Base-by-base conservation (phyloP, 1,140 invertebrate genomes). In the Scylla paramamosain region DNA sequence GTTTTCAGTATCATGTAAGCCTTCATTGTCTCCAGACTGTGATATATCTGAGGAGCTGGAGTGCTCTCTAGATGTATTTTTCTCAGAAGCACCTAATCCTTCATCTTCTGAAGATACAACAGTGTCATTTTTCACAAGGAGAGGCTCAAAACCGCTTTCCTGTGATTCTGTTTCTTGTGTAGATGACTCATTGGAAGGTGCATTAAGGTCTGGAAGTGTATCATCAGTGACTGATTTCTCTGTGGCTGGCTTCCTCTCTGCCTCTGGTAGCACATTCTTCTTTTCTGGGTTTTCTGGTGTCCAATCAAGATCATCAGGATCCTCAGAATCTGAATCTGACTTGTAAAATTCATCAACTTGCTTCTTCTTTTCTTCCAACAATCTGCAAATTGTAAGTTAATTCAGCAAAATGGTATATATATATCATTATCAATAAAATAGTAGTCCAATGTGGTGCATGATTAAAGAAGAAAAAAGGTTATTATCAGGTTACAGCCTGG, bases 341-440 rank as follows among this genome's bases (percentile, higher is more conserved):
- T 97, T 97, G 96, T 97, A 98, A 96, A 98, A 97, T 96, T 97
- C 97, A 96, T 97, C 97, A 88, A 97, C 97, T 97, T 97, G 97
- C 96, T 97, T 98, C 96, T 98, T 97, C 95, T 97, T 97, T 96
- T 97, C 96, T 96, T 97, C 97, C 59, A 96, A 39, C 28, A 86
- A 39, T 25, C 94, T 95, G 52, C 16, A n/a, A n/a, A 89, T 45
- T 29, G 83, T 92, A 97, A 96, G 95, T 97, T 96, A 96, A 97
- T 97, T 8, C 97, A 97, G 4, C n/a, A 39, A 45, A n/a, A 77
- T 45, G 46, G 7, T 28, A 31, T 12, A 29, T 20, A 16, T 77
- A 77, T 59, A 14, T 6, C 1, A 14, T 59, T 14, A 59, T 20
- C 52, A 59, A 14, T 12, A 59, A 59, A 8, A 59, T 12, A 59